Percentiles rank a stretch among this genome's conserved stretches.
Evolutionary conservation across 2,113 vertebrate genomes (phyloP).

Genomic region (Rhinoderma darwinii): DNA sequence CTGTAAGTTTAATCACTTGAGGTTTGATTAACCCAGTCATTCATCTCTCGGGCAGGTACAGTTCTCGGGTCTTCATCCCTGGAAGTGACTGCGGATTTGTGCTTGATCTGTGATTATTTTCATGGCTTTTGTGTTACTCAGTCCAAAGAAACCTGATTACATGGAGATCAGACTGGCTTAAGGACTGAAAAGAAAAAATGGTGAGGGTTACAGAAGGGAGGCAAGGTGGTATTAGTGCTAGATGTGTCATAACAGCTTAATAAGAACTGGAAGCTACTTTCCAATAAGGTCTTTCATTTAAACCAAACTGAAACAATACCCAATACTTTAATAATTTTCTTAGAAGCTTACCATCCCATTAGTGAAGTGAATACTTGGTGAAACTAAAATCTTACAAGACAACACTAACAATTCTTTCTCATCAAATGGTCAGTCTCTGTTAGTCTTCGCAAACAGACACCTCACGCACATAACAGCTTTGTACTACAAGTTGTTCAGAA

Average conservation of each 20-base stretch:
- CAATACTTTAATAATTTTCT: neutral
- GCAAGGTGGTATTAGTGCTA: neutral
- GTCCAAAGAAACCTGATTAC: slow-evolving; percentile 48
- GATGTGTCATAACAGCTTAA: slow-evolving; percentile 17
- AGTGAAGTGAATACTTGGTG: no score
- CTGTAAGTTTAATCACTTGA: neutral
- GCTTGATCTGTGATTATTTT: slow-evolving; percentile 47
- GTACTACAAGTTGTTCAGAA: no score
- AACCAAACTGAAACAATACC: neutral
- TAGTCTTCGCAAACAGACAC: no score
- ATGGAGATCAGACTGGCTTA: slow-evolving; percentile 38
- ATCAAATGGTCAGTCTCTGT: no score
- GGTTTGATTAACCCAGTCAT: slow-evolving; percentile 31
- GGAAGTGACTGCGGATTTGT: slow-evolving; percentile 29
- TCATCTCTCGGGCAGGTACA: neutral
- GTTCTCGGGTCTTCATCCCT: slow-evolving; percentile 4
- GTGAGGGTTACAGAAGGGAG: neutral
- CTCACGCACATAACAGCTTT: no score
- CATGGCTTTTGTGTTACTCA: slow-evolving; percentile 45
- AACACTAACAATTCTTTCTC: no score
- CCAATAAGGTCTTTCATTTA: neutral
- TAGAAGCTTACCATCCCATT: no score
- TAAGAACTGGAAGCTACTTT: neutral
- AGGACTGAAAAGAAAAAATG: neutral
- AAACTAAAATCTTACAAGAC: no score